Evolutionary conservation across 2,113 vertebrate species (phyloP), one percentile per base, ranked within the genome.

Genomic region (Protobothrops flavoviridis): DNA sequence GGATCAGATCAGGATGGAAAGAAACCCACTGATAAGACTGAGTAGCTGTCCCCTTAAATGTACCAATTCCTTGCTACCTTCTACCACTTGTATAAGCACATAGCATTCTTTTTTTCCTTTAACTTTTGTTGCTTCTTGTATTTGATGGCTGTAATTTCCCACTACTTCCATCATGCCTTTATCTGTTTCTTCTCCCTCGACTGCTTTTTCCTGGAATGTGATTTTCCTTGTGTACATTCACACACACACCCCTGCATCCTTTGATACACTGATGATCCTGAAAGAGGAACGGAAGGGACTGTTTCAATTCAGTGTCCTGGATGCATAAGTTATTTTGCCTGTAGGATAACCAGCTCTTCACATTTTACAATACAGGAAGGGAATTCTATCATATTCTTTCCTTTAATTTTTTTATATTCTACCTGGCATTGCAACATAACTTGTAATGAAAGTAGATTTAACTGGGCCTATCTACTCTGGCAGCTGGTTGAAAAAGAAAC

Each of bases 401-500:
- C 29, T 59, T 33, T 90, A 90, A 86, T 93, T 93, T 93, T 74
- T 85, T 69, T 93, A 9, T 94, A 95, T 93, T 87, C 45, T 92
- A 5, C 90, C 87, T 91, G 26, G 55, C 87, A 43, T 89, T 91
- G 86, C 50, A 39, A 43, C 3, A 23, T 94, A 90, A 94, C 94
- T 96, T 92, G 91, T 95, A 57, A 91, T 86, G 92, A 93, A 93
- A 88, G 9, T 56, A 92, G 92, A 91, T 94, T 91, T 57, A 69
- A 56, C 55, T 88, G 29, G 45, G 89, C 95, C n/a, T 26, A 20
- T 7, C 23, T 94, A 61, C 91, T 87, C 39, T 96, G 87, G 90
- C 57, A 94, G 74, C 91, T 95, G 89, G n/a, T 94, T 93, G 93
- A 95, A 95, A 93, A 91, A 53, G 56, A 89, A 94, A 91, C 69